These are phyloP conservation scores for Amphiura filiformis DNA, from an alignment of 35 echinoderm and acorn worm species.

Conservation along the genomic window DNA sequence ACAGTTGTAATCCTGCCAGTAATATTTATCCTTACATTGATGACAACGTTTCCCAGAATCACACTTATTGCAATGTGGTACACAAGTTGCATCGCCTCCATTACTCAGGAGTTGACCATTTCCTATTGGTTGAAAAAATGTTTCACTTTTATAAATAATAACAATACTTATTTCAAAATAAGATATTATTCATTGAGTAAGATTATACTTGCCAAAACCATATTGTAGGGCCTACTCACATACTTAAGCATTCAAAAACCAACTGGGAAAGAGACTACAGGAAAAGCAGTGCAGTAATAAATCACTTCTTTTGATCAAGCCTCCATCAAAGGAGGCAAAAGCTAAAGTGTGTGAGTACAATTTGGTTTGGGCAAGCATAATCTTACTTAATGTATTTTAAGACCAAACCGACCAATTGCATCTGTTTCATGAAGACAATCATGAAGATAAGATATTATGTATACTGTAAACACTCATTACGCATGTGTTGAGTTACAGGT, in stretches of 20 bases:
- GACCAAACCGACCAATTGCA: too few relatives aligned
- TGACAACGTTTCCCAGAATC: constrained; percentile 54
- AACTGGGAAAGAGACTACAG: background rate
- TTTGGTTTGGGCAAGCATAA: too few relatives aligned
- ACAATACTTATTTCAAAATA: background rate
- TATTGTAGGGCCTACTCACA: background rate
- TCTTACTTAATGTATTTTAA: too few relatives aligned
- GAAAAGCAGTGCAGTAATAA: background rate
- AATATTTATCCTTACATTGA: constrained; percentile 52
- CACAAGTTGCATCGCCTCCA: constrained; percentile 67
- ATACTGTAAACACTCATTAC: too few relatives aligned
- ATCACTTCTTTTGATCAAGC: too few relatives aligned
- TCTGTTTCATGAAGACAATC: too few relatives aligned
- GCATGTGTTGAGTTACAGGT: too few relatives aligned
- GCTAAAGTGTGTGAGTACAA: too few relatives aligned
- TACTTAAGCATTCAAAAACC: background rate
- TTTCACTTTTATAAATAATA: background rate
- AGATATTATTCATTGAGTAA: background rate
- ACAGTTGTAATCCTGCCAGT: constrained; percentile 74
- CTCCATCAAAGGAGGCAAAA: too few relatives aligned
- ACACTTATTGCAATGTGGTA: constrained; percentile 56
- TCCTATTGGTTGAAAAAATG: too few relatives aligned
- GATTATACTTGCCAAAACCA: background rate
- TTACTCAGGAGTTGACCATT: constrained; percentile 48
- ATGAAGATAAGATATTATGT: too few relatives aligned